These are phyloP conservation scores for Bovichtus variegatus DNA, from an alignment of 2,797 vertebrate species.

Conservation along the genomic window DNA sequence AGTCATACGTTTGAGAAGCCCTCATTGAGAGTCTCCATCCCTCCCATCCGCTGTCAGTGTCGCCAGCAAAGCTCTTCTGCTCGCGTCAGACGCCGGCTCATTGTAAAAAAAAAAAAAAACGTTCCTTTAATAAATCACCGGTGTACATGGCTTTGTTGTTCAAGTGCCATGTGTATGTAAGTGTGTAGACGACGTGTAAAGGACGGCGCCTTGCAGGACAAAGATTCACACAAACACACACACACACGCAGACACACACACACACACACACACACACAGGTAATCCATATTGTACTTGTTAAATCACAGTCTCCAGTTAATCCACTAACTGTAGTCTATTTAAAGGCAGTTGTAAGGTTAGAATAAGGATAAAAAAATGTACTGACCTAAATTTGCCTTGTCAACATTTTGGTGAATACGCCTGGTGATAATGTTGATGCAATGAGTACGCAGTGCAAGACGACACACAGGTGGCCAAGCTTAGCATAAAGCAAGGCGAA, in stretches of 20 bases:
- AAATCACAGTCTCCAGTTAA: too few relatives aligned
- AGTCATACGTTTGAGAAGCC: neutral
- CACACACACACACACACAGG: constrained; percentile 8
- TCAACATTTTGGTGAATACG: too few relatives aligned
- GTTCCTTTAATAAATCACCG: constrained; percentile 31
- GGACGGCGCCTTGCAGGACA: constrained; percentile 1
- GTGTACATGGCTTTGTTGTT: constrained; percentile 31
- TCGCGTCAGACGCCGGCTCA: constrained; percentile 27
- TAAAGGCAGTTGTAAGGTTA: constrained; percentile 12
- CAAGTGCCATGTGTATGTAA: neutral
- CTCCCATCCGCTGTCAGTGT: neutral
- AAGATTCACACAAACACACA: neutral
- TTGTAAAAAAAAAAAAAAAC: constrained; percentile 43
- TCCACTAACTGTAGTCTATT: constrained; percentile 27
- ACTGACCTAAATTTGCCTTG: too few relatives aligned
- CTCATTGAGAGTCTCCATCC: neutral
- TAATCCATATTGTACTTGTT: neutral
- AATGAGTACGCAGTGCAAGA: too few relatives aligned
- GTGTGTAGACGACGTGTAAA: neutral
- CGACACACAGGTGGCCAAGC: too few relatives aligned
- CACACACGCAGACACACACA: constrained; percentile 6
- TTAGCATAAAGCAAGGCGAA: too few relatives aligned
- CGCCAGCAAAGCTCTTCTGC: neutral
- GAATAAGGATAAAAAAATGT: too few relatives aligned
- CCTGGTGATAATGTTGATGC: too few relatives aligned